Conservation (phyloP, 2,113 vertebrate genomes). For the Gracilinanus agilis region DNA sequence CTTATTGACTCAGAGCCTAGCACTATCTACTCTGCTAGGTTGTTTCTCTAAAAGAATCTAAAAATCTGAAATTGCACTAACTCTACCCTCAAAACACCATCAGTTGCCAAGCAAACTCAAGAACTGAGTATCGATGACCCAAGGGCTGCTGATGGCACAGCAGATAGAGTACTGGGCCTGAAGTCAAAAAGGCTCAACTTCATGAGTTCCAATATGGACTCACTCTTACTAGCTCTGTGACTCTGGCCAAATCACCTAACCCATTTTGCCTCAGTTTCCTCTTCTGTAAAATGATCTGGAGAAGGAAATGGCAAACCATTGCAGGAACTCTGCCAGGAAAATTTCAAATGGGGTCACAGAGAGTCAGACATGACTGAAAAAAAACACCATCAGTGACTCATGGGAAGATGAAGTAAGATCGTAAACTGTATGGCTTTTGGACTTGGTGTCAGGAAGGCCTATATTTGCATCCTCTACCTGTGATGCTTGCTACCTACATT, state of each 20-base stretch:
- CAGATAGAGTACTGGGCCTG: too few species aligned
- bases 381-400: not conserved
- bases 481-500: not conserved
- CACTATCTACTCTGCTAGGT: not conserved
- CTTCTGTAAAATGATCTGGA: too few species aligned
- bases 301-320: too few species aligned
- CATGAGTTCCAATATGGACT: too few species aligned
- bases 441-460: not conserved
- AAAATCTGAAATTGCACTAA: not conserved
- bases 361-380: too few species aligned
- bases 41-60: not conserved
- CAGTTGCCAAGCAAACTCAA: not conserved
- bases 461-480: not conserved
- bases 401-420: not conserved
- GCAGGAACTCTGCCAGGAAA: too few species aligned
- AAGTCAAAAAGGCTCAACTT: too few species aligned
- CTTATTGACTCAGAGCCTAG: not conserved
- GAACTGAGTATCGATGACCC: not conserved
- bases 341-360: too few species aligned
- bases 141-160: not conserved
- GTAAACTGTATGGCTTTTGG: not conserved
- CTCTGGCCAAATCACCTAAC: too few species aligned
- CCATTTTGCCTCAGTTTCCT: too few species aligned
- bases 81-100: not conserved
- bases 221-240: too few species aligned